These are phyloP conservation scores for Ardeotis arabs DNA, from an alignment of 2,113 vertebrate genomes.

Conservation along the genomic window DNA sequence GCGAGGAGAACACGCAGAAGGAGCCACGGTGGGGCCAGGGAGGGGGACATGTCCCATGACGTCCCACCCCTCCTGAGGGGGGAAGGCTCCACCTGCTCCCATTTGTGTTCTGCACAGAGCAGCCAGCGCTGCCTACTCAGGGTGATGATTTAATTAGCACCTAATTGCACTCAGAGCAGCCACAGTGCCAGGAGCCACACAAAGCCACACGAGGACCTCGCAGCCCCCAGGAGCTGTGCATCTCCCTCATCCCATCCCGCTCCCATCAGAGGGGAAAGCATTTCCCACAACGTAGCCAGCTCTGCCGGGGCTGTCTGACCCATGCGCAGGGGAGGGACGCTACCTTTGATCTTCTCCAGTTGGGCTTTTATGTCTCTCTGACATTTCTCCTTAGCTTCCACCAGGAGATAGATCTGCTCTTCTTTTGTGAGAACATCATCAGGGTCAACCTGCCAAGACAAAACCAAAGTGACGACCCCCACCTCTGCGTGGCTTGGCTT, in stretches of 20 bases:
- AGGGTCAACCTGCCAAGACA: constrained; percentile 79
- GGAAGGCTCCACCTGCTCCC: background rate
- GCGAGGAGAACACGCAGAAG: fast-evolving
- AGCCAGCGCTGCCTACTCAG: background rate
- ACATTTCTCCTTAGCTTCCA: constrained; percentile 83
- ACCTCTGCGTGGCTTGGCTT: fast-evolving
- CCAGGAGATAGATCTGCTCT: constrained; percentile 90
- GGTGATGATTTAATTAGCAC: background rate
- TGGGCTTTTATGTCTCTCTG: constrained; percentile 79
- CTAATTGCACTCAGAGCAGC: background rate
- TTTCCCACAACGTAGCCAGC: fast-evolving
- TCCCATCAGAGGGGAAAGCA: background rate
- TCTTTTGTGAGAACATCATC: constrained; percentile 91
- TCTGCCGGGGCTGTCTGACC: background rate
- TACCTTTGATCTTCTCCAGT: constrained; percentile 76
- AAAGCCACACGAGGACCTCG: background rate
- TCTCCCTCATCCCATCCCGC: background rate
- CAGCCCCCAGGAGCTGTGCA: fast-evolving
- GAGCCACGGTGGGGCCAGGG: too few species aligned
- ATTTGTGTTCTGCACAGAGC: fast-evolving
- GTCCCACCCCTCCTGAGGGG: background rate
- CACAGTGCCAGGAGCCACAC: background rate
- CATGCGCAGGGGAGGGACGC: fast-evolving
- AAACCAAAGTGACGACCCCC: fast-evolving
- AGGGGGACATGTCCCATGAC: background rate